Conservation (phyloP, 2,797 vertebrate genomes). For the Hapalemur alaotrensis region DNA sequence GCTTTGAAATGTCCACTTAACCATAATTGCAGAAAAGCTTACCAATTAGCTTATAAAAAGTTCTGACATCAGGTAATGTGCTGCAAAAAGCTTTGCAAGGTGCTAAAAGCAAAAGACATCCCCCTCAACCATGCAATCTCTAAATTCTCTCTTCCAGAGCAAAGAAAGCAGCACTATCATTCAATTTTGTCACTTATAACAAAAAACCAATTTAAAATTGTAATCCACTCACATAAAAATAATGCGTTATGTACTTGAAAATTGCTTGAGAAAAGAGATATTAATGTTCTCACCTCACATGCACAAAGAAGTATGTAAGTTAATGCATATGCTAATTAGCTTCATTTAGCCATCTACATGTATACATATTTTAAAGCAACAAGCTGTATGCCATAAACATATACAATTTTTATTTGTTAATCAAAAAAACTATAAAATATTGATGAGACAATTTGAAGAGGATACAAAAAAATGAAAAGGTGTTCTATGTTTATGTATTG, state of each 20-base stretch:
- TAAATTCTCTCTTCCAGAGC: background rate
- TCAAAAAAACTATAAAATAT: background rate
- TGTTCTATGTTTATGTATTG: background rate
- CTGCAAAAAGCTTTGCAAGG: background rate
- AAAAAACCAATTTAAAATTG: background rate
- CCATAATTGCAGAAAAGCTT: background rate
- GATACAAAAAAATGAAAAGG: background rate
- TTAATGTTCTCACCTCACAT: background rate
- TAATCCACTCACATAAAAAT: background rate
- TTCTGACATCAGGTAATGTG: background rate
- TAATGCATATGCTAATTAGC: background rate
- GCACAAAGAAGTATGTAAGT: background rate
- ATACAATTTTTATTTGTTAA: background rate
- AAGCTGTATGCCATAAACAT: background rate
- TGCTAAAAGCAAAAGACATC: background rate
- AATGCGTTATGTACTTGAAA: background rate
- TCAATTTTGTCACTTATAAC: background rate
- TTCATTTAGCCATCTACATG: background rate
- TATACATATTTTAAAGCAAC: background rate
- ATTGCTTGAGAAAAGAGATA: background rate
- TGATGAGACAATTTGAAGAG: background rate
- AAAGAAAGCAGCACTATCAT: background rate
- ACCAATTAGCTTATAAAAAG: background rate
- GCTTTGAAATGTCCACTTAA: background rate
- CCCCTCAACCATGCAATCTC: rapidly evolving